Evolutionary conservation across 2,888 invertebrate genomes (phyloP).

Genomic region (Pheosia gnoma): DNA sequence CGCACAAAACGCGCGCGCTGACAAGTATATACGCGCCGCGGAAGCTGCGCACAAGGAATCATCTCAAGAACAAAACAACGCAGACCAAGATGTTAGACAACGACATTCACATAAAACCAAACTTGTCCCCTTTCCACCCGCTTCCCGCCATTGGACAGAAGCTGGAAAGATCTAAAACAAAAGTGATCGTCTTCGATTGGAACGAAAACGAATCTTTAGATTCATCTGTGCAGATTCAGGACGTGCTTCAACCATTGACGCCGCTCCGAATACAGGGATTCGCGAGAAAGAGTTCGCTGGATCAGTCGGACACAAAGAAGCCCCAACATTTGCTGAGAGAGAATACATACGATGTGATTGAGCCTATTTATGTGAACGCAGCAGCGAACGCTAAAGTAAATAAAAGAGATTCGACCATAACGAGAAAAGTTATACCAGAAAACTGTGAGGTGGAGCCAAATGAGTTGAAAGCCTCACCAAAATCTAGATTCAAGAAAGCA

Average conservation of each 20-base stretch:
- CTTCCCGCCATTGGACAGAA: slow-evolving; percentile 78
- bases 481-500: slow-evolving; percentile 73
- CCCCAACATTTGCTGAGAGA: slow-evolving; percentile 72
- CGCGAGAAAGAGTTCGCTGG: slow-evolving; percentile 54
- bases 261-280: slow-evolving; percentile 67
- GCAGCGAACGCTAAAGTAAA: slow-evolving; percentile 47
- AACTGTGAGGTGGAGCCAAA: slow-evolving; percentile 13
- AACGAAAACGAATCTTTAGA: slow-evolving; percentile 53
- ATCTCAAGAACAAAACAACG: slow-evolving; percentile 62
- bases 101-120: slow-evolving; percentile 64
- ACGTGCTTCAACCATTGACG: slow-evolving; percentile 72
- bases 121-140: slow-evolving; percentile 74
- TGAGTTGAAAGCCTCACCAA: slow-evolving; percentile 61
- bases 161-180: slow-evolving; percentile 61
- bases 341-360: slow-evolving; percentile 77
- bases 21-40: slow-evolving; percentile 78
- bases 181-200: slow-evolving; percentile 72
- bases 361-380: slow-evolving; percentile 64
- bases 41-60: slow-evolving; percentile 61
- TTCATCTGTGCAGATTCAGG: slow-evolving; percentile 56
- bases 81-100: slow-evolving; percentile 74
- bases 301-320: slow-evolving; percentile 50
- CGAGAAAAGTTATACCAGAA: slow-evolving; percentile 23
- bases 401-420: slow-evolving; percentile 42
- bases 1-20: slow-evolving; percentile 72